Conservation (phyloP, 64 coral and sea anemone genomes). For the Platygyra sinensis region DNA sequence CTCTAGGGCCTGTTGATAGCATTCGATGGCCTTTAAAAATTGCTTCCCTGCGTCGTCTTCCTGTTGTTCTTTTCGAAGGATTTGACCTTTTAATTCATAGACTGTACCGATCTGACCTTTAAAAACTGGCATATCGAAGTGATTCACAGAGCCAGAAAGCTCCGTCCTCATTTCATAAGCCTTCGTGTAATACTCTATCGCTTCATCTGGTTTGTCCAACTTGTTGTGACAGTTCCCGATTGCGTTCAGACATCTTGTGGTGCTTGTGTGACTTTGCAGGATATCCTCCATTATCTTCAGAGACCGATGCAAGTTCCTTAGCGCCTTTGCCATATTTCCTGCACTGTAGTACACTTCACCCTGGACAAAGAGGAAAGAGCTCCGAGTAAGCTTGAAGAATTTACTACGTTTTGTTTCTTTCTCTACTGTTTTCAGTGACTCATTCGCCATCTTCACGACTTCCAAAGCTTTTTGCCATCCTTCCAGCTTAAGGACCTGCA, state of each 20-base stretch:
- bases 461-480: neutral
- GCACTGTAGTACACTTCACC: neutral
- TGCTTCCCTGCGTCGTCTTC: too few relatives aligned
- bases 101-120: constrained; percentile 15
- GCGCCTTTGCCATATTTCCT: neutral
- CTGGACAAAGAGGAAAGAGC: neutral
- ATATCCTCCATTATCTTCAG: neutral
- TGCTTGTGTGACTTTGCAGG: neutral
- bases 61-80: too few relatives aligned
- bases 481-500: neutral
- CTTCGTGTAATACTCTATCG: neutral
- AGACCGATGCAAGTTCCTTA: neutral
- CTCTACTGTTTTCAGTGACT: neutral
- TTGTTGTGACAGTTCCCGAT: constrained; percentile 4
- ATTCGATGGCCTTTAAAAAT: too few relatives aligned
- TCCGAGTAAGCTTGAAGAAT: constrained; percentile 8
- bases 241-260: neutral
- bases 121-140: constrained; percentile 8
- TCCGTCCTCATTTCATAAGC: constrained; percentile 30
- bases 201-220: neutral
- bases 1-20: too few relatives aligned
- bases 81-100: neutral
- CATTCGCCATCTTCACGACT: neutral
- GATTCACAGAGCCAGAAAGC: neutral
- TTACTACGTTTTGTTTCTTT: neutral